These are phyloP conservation scores for Xenops minutus DNA, from an alignment of 2,797 vertebrate genomes.

Conservation along the genomic window DNA sequence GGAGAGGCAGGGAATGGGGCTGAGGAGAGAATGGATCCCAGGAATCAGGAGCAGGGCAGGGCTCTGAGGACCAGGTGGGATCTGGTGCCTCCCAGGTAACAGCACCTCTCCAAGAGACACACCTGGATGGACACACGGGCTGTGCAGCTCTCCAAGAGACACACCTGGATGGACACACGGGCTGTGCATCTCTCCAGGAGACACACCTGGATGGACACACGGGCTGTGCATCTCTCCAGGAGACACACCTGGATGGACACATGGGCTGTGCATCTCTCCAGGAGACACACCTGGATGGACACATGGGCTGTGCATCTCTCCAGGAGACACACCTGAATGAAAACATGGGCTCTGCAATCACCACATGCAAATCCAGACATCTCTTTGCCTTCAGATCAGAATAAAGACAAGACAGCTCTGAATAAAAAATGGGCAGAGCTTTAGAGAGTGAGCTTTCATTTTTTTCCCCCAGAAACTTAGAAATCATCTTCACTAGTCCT, in stretches of 20 bases:
- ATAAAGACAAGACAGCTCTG: background rate
- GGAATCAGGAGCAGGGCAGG: background rate
- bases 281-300: background rate
- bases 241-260: background rate
- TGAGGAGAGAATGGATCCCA: accelerated
- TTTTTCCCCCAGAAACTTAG: background rate
- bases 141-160: background rate
- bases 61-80: background rate
- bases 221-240: background rate
- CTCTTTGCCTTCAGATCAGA: background rate
- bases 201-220: accelerated
- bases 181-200: background rate
- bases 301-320: background rate
- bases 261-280: background rate
- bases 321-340: background rate
- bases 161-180: accelerated
- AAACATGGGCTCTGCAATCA: accelerated
- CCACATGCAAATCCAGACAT: accelerated
- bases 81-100: background rate
- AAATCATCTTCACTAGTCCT: background rate
- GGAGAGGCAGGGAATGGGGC: background rate
- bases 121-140: accelerated
- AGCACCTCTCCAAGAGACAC: background rate
- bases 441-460: background rate
- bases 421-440: background rate